Conservation (phyloP, 2,888 invertebrate species). For the Drosophila subsilvestris region DNA sequence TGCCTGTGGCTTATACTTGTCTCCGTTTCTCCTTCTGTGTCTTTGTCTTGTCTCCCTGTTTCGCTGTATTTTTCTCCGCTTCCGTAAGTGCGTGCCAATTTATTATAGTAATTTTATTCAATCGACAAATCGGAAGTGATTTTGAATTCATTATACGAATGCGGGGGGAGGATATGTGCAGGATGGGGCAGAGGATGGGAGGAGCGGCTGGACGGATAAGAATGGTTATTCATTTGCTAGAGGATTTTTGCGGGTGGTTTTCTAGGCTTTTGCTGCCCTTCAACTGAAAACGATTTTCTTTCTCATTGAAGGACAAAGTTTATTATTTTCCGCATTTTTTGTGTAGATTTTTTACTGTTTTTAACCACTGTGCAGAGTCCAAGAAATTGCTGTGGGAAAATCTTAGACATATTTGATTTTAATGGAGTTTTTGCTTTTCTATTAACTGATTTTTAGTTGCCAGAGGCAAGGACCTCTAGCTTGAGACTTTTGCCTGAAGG, state of each 20-base stretch:
- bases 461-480: not conserved
- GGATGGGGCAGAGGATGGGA: not conserved
- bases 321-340: not conserved
- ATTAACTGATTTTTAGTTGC: slow-evolving; percentile 6
- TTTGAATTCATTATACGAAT: slow-evolving; percentile 73
- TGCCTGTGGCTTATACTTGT: not conserved
- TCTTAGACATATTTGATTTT: slow-evolving; percentile 1
- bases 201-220: slow-evolving; percentile 38
- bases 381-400: not conserved
- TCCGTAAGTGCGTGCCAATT: slow-evolving; percentile 63
- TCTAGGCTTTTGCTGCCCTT: not conserved
- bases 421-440: slow-evolving; percentile 7
- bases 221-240: slow-evolving; percentile 16
- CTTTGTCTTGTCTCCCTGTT: slow-evolving; percentile 6
- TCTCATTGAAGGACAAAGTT: not conserved
- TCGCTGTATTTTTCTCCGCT: not conserved
- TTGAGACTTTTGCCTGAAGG: not conserved
- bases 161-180: not conserved
- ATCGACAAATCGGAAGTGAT: slow-evolving; percentile 83
- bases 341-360: not conserved
- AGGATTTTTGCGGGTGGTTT: not conserved
- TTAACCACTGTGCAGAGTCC: not conserved
- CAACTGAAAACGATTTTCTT: not conserved
- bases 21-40: not conserved
- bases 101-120: slow-evolving; percentile 82